Conservation (phyloP, 2,113 vertebrate genomes). For the Protobothrops flavoviridis region DNA sequence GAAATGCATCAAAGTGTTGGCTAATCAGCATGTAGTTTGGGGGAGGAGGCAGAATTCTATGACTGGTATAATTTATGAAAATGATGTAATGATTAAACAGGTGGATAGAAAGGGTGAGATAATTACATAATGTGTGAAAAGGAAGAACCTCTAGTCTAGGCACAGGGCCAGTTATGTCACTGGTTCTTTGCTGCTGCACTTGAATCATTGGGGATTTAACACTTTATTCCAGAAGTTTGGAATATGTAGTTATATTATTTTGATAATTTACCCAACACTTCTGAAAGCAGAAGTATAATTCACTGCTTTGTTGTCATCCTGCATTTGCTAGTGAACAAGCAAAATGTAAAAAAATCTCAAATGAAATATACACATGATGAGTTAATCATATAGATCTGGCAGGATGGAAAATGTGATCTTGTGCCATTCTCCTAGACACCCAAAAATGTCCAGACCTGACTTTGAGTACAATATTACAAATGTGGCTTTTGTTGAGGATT, state of each 20-base stretch:
- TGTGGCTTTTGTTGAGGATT: background rate
- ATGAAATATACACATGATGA: background rate
- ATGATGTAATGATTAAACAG: constrained; percentile 21
- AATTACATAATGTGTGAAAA: constrained; percentile 29
- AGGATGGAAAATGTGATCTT: background rate
- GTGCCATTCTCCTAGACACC: background rate
- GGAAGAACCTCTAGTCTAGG: constrained; percentile 3
- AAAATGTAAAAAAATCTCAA: background rate
- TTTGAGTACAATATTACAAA: background rate
- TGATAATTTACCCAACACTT: background rate
- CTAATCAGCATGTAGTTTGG: constrained; percentile 7
- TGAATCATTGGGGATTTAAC: constrained; percentile 5
- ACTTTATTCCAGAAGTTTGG: background rate
- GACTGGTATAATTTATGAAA: constrained; percentile 23
- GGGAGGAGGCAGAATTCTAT: background rate
- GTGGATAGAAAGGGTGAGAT: constrained; percentile 17
- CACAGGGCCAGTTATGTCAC: background rate
- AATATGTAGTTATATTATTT: background rate
- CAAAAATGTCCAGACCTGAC: background rate
- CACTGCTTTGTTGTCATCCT: background rate
- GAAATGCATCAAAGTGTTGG: constrained; percentile 19
- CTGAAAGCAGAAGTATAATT: background rate
- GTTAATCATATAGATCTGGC: background rate
- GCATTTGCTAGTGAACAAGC: background rate
- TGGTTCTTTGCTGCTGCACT: background rate